Percentiles rank a stretch among this genome's conserved stretches.
These are phyloP conservation scores for Tenthredo livida DNA, from an alignment of 2,888 invertebrate genomes.

Conservation along the genomic window DNA sequence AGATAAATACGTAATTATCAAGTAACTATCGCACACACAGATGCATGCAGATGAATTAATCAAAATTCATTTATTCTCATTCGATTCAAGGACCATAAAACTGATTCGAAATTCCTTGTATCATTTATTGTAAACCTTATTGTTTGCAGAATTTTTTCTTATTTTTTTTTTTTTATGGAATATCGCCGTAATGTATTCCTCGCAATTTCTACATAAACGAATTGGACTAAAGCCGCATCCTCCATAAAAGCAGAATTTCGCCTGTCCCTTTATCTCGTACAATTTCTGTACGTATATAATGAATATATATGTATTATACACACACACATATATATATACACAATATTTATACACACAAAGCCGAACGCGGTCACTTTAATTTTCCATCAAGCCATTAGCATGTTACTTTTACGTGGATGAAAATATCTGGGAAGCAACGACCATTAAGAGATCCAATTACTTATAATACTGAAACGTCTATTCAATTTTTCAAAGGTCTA, in stretches of 20 bases:
- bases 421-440: not conserved
- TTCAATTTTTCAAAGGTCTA: not conserved
- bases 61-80: not conserved
- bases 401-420: not conserved
- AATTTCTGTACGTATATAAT: not conserved
- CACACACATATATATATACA: not conserved
- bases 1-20: not conserved
- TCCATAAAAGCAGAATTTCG: not conserved
- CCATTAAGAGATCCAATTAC: slow-evolving; percentile 39
- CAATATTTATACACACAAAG: not conserved
- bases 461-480: slow-evolving; percentile 20
- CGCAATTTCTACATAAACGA: slow-evolving; percentile 7
- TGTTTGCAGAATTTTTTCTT: not conserved
- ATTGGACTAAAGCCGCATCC: slow-evolving; percentile 2
- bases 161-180: not conserved
- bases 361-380: slow-evolving; percentile 22
- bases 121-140: not conserved
- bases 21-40: slow-evolving; percentile 13
- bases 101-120: not conserved
- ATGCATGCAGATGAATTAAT: not conserved
- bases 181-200: slow-evolving; percentile 8
- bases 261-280: slow-evolving; percentile 6
- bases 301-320: not conserved
- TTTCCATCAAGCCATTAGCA: slow-evolving; percentile 37
- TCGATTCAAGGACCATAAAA: not conserved